Conservation (phyloP, 2,888 invertebrate species). For the Periphyllus acericola region DNA sequence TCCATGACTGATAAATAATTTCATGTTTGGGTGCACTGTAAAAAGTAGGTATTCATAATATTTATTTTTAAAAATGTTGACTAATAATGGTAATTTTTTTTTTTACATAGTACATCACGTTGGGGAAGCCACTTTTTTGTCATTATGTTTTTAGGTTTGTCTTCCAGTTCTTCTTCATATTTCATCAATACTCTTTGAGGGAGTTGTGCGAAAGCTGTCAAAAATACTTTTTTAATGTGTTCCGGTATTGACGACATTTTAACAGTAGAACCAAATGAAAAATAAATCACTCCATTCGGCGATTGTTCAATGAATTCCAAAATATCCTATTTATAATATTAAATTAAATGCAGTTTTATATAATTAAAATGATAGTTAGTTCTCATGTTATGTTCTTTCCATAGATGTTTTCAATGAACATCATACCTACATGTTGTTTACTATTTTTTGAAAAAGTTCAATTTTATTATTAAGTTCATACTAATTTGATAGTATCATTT, state of each 20-base stretch:
- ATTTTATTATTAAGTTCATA: too few relatives aligned
- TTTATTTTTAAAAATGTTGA: too few relatives aligned
- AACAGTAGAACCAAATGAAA: constrained; percentile 38
- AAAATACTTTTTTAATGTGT: constrained; percentile 28
- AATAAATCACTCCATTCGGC: constrained; percentile 34
- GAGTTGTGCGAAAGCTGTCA: constrained; percentile 29
- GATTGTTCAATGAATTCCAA: constrained; percentile 45
- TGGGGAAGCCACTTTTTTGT: constrained; percentile 44
- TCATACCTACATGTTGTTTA: too few relatives aligned
- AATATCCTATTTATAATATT: constrained; percentile 35
- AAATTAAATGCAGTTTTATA: too few relatives aligned
- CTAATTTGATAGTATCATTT: too few relatives aligned
- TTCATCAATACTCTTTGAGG: constrained; percentile 47
- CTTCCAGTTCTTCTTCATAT: constrained; percentile 49
- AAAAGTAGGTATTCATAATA: background rate
- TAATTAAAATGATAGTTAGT: too few relatives aligned
- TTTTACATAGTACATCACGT: constrained; percentile 28
- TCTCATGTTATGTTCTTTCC: too few relatives aligned
- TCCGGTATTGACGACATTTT: constrained; percentile 46
- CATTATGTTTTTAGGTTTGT: constrained; percentile 42
- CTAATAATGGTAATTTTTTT: too few relatives aligned
- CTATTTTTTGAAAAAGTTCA: background rate
- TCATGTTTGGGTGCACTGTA: background rate
- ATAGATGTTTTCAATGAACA: too few relatives aligned
- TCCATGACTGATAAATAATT: constrained; percentile 5